Base-by-base conservation (phyloP, 2,113 vertebrate genomes). In the Oreochromis niloticus region DNA sequence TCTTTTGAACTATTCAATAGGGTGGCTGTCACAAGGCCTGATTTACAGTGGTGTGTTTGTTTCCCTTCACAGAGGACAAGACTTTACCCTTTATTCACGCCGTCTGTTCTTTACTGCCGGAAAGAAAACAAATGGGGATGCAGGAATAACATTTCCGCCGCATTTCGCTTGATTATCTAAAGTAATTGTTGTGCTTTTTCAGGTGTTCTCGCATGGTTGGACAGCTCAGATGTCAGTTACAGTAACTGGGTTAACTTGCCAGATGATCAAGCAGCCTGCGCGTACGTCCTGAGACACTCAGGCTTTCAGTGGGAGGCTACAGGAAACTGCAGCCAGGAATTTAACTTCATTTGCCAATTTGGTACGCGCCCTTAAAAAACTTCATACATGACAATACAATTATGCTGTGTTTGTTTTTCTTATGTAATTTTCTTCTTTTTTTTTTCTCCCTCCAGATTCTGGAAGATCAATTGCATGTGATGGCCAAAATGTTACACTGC, bases 261-360 rank as follows among this genome's bases (percentile, higher is more conserved):
- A 3, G 87, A 91, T 4, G 59, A 90, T 22, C 68, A 59, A 3
- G 87, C 95, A 12, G 56, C 84, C 5, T 99, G 98, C 2, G 97
- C 96, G 34, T 96, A 97, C 91, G 95, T 99, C 41, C 56, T 94
- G 80, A 97, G 93, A 92, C 95, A 97, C 14, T 95, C 97, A 56
- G 95, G 94, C 22, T 97, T 97, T 85, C 94, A 94, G 56, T 99
- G 98, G 98, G 95, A 95, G 19, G 92, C 96, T 50, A 95, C 96
- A 12, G 95, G 84, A 66, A 97, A 98, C 36, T 99, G 98, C 85
- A 96, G 93, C 32, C 97, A 97, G 93, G 96, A 97, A 83, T 95
- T 98, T 1, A 84, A 93, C 95, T 99, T 98, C 59, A 94, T 99
- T 91, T 99, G 98, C 3, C 94, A 99, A 93, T 98, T 98, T 94